phyloP scores from a whole-genome alignment of 2,113 vertebrate species.

The Dolichotis patagonum region DNA sequence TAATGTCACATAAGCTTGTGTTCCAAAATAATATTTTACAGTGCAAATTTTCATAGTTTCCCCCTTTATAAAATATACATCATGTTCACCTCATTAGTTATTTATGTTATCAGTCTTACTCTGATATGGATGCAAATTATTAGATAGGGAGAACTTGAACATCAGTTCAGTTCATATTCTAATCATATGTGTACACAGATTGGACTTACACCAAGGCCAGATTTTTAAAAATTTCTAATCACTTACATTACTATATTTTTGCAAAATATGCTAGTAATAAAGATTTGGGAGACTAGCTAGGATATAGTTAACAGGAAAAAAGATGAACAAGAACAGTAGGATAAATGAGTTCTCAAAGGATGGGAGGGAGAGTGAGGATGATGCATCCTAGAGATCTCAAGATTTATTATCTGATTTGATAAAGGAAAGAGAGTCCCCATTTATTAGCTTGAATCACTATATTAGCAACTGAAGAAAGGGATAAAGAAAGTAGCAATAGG shows the following conservation, averaged over 20 bases:
- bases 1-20: not conserved
- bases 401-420: constrained; percentile 10
- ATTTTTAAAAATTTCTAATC: constrained; percentile 23
- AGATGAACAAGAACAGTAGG: not conserved
- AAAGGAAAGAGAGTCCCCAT: not conserved
- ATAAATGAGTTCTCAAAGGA: not conserved
- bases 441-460: constrained; percentile 24
- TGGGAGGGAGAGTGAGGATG: not conserved
- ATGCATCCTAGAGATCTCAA: not conserved
- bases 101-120: constrained; percentile 42
- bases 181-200: not conserved
- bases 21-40: constrained; percentile 3
- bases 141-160: constrained; percentile 44
- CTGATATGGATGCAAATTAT: constrained; percentile 11
- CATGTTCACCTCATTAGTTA: not conserved
- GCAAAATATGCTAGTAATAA: constrained; percentile 28
- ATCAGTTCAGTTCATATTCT: not conserved
- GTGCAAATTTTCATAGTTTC: not conserved
- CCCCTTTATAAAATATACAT: not conserved
- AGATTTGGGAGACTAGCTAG: constrained; percentile 24
- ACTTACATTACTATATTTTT: constrained; percentile 9
- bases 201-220: not conserved
- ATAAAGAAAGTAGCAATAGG: constrained; percentile 9
- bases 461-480: constrained; percentile 24
- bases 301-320: not conserved